Conservation (phyloP, 2,888 invertebrate species). For the Tribolium freemani region DNA sequence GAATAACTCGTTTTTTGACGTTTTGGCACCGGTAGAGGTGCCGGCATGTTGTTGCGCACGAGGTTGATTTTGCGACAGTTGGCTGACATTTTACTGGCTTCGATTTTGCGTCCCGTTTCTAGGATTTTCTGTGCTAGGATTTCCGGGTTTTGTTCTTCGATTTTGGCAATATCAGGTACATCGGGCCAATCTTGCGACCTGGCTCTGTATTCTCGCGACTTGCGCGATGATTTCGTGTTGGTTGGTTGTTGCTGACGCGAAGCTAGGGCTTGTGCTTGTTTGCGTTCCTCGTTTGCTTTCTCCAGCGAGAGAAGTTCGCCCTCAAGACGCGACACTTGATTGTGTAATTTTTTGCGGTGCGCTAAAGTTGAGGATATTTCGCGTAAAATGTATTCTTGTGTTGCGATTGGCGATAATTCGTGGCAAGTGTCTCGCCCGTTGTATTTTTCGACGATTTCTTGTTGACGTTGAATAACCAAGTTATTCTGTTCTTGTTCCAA, state of each 20-base stretch:
- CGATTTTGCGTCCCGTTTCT: conserved; percentile 90
- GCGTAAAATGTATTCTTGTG: conserved; percentile 86
- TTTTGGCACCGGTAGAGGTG: conserved; percentile 62
- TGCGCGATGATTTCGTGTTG: conserved; percentile 69
- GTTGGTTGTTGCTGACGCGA: conserved; percentile 60
- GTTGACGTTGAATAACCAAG: conserved; percentile 80
- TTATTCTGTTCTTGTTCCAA: conserved; percentile 84
- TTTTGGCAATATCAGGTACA: conserved; percentile 90
- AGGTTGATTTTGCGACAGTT: conserved; percentile 52
- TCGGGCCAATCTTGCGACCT: conserved; percentile 94
- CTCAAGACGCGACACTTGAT: conserved; percentile 84
- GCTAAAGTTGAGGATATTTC: conserved; percentile 89
- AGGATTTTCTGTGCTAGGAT: conserved; percentile 90
- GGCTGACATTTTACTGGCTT: conserved; percentile 79
- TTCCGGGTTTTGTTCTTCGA: conserved; percentile 93
- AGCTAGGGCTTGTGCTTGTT: conserved; percentile 64
- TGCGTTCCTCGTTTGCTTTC: conserved; percentile 77
- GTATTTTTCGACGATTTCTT: conserved; percentile 83
- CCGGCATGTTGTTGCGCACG: conserved; percentile 63
- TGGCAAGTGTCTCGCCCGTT: conserved; percentile 71
- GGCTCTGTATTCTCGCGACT: conserved; percentile 80
- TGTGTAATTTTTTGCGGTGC: conserved; percentile 87
- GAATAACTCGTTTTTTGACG: conserved; percentile 59
- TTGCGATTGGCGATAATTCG: conserved; percentile 77
- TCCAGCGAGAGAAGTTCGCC: conserved; percentile 83